A percentile compares a stretch with the other conserved stretches of the same genome.
Evolutionary conservation across 2,888 invertebrate genomes (phyloP).

Genomic region (Athetis lepigone): DNA sequence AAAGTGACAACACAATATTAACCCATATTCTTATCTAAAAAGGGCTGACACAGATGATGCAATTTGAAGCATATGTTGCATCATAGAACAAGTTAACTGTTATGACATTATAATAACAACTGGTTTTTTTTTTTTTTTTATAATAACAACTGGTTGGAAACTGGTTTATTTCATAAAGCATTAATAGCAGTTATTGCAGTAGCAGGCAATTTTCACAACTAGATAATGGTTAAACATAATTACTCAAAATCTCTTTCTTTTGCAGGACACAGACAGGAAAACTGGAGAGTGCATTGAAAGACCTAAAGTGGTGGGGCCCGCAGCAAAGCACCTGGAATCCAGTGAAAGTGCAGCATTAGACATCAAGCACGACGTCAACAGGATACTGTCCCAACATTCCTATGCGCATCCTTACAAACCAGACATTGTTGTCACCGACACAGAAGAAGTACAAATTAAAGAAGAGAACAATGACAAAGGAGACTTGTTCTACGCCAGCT

Average conservation of each 20-base stretch:
- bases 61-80: slow-evolving; percentile 41
- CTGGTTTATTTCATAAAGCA: slow-evolving; percentile 5
- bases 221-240: not conserved
- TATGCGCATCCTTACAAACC: slow-evolving; percentile 88
- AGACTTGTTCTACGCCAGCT: slow-evolving; percentile 93
- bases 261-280: slow-evolving; percentile 82
- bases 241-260: slow-evolving; percentile 24
- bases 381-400: slow-evolving; percentile 88
- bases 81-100: slow-evolving; percentile 6
- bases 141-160: slow-evolving; percentile 12
- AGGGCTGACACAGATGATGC: slow-evolving; percentile 29
- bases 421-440: slow-evolving; percentile 63
- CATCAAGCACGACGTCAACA: slow-evolving; percentile 84
- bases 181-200: not conserved
- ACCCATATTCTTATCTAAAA: slow-evolving; percentile 49
- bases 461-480: slow-evolving; percentile 85
- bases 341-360: slow-evolving; percentile 91
- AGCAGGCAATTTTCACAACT: not conserved
- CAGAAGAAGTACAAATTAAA: slow-evolving; percentile 72
- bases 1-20: slow-evolving; percentile 21
- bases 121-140: too few relatives aligned
- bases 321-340: slow-evolving; percentile 97
- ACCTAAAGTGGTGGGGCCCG: slow-evolving; percentile 96
- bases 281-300: slow-evolving; percentile 84
- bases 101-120: not conserved